phyloP scores from a whole-genome alignment of 2,797 vertebrate genomes.

The Danio albolineatus region DNA sequence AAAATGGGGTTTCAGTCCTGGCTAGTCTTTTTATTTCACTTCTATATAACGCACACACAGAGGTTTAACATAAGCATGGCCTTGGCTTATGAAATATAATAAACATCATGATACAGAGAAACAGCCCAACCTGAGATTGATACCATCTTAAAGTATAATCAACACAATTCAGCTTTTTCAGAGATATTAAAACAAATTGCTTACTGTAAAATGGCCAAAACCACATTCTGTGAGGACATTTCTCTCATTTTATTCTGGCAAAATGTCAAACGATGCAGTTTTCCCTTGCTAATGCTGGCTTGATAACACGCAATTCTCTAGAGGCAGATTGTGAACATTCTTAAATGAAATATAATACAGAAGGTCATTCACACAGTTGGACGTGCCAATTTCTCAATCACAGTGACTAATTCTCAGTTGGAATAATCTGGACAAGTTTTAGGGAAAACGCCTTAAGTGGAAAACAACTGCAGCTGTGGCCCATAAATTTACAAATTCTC shows the following conservation, averaged over 20 bases:
- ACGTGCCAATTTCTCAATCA: constrained; percentile 22
- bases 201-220: background rate
- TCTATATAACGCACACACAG: constrained; percentile 34
- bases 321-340: constrained; percentile 24
- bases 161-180: background rate
- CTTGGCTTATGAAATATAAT: constrained; percentile 1
- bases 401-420: constrained; percentile 16
- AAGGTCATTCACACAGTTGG: background rate
- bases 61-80: constrained; percentile 58
- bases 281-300: background rate
- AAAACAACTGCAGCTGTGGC: constrained; percentile 39
- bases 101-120: background rate
- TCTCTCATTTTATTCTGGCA: background rate
- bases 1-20: constrained; percentile 54
- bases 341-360: constrained; percentile 14
- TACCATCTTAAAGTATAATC: background rate
- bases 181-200: background rate
- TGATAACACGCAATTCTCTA: constrained; percentile 27
- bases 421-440: constrained; percentile 47
- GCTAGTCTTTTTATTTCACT: constrained; percentile 55
- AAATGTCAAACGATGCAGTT: background rate
- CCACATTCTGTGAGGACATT: background rate
- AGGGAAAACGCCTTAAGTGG: constrained; percentile 25
- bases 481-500: constrained; percentile 19
- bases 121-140: background rate